Conservation (phyloP, 2,888 invertebrate genomes). For the Orchesellides sinensis region DNA sequence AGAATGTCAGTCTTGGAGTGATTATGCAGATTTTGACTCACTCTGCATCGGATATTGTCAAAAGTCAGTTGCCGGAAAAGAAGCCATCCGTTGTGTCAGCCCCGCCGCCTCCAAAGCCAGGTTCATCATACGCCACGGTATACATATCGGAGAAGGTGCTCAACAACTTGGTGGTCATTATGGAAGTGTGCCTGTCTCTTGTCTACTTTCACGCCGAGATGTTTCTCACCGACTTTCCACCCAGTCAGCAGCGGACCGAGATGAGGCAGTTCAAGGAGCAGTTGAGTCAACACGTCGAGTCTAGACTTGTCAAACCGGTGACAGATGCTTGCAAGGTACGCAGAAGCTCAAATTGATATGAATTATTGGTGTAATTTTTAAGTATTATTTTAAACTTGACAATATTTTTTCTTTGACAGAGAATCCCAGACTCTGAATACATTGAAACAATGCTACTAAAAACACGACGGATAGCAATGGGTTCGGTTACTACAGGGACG, state of each 20-base stretch:
- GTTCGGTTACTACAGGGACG: too few relatives aligned
- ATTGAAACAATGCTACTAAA: conserved; percentile 65
- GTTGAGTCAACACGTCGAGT: conserved; percentile 29
- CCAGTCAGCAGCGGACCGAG: neutral
- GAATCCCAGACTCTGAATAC: conserved; percentile 55
- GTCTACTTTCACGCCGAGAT: conserved; percentile 66
- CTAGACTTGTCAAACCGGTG: conserved; percentile 34
- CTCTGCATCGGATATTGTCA: conserved; percentile 53
- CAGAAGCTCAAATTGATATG: neutral
- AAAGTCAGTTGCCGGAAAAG: conserved; percentile 35
- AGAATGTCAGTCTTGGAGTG: conserved; percentile 68
- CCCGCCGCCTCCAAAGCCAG: neutral
- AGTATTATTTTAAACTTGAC: neutral
- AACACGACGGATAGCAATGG: conserved; percentile 59
- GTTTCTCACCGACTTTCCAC: conserved; percentile 37
- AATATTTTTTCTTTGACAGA: conserved; percentile 50
- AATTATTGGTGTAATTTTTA: neutral
- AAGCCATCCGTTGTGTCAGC: neutral
- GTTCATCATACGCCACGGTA: neutral
- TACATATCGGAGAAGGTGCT: conserved; percentile 19
- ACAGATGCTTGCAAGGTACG: conserved; percentile 63
- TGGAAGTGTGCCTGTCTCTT: conserved; percentile 70
- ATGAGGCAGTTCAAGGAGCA: conserved; percentile 33
- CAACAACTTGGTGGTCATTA: conserved; percentile 48
- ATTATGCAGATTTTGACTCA: conserved; percentile 67